phyloP scores from a whole-genome alignment of 2,888 invertebrate species.

The Mystacides longicornis region DNA sequence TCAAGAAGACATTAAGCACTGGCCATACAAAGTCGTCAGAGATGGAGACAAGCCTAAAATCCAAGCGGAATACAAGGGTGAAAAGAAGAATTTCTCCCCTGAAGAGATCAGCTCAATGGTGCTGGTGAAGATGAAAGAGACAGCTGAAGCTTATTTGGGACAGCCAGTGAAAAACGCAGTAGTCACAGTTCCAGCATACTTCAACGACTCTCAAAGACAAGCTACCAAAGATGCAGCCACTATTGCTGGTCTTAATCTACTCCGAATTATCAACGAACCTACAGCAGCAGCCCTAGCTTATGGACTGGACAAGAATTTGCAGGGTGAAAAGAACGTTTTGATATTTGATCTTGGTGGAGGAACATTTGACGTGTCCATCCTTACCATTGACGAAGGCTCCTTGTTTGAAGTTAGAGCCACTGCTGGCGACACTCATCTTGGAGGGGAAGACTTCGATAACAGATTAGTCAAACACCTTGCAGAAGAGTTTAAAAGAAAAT shows the following conservation, averaged over 20 bases:
- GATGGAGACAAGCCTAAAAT: slow-evolving; percentile 62
- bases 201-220: slow-evolving; percentile 68
- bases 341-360: slow-evolving; percentile 60
- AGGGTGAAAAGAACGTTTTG: slow-evolving; percentile 56
- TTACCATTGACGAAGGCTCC: slow-evolving; percentile 72
- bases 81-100: slow-evolving; percentile 56
- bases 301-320: slow-evolving; percentile 60
- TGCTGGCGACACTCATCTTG: slow-evolving; percentile 78
- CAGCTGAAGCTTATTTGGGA: slow-evolving; percentile 66
- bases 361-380: slow-evolving; percentile 79
- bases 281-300: slow-evolving; percentile 69
- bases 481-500: slow-evolving; percentile 67
- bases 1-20: slow-evolving; percentile 72
- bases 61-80: slow-evolving; percentile 59
- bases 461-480: slow-evolving; percentile 59
- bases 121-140: slow-evolving; percentile 55
- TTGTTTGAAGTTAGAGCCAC: slow-evolving; percentile 74
- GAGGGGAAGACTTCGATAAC: slow-evolving; percentile 65
- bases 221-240: slow-evolving; percentile 80
- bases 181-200: slow-evolving; percentile 73
- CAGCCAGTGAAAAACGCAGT: slow-evolving; percentile 63
- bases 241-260: slow-evolving; percentile 68
- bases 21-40: slow-evolving; percentile 67
- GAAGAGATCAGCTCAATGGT: slow-evolving; percentile 69
- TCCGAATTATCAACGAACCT: slow-evolving; percentile 78